Evolutionary conservation across 2,888 invertebrate species (phyloP), one percentile per base, ranked within the genome.

Genomic region (Agrochola lychnidis): DNA sequence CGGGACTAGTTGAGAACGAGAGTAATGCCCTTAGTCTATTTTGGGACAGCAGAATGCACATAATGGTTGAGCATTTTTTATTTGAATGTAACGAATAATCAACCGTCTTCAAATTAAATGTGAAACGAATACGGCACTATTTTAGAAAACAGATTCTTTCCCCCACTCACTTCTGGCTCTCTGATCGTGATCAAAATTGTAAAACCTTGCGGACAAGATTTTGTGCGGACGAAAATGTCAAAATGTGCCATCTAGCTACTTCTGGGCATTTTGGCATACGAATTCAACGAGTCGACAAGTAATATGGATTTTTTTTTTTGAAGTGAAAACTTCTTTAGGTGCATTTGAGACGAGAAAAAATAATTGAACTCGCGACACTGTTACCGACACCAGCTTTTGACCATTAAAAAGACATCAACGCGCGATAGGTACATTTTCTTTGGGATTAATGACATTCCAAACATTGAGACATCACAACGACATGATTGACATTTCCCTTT

Each of bases 11-110:
- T n/a, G 16, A 14, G 22, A 64, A 30, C 12, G 48, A 59, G 62
- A 48, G 71, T 51, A 66, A 53, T 51, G 70, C 22, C 75, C 56
- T 6, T 51, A 30, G 22, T 81, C 22, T 82, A 82, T 81, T 81
- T 42, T 64, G 59, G 76, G 45, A 42, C 53, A 36, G 14, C 7
- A 7, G 30, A n/a, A 14, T 56, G n/a, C n/a, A 9, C 4, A 10
- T 10, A 10, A 1, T n/a, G n/a, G n/a, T 53, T 53, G n/a, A 53
- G 10, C 53, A 53, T 61, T 69, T 61, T 40, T 69, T 82, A 51
- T 81, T 81, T 30, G 22, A 77, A 66, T 66, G 64, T 9, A n/a
- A 48, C 25, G 57, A 25, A 57, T 57, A 22, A 4, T 53, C 10
- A 53, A 22, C 56, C 10, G 42, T 76, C 36, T 68, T 7, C 6